Conservation (phyloP, 2,797 vertebrate species). For the Nyctibius grandis region DNA sequence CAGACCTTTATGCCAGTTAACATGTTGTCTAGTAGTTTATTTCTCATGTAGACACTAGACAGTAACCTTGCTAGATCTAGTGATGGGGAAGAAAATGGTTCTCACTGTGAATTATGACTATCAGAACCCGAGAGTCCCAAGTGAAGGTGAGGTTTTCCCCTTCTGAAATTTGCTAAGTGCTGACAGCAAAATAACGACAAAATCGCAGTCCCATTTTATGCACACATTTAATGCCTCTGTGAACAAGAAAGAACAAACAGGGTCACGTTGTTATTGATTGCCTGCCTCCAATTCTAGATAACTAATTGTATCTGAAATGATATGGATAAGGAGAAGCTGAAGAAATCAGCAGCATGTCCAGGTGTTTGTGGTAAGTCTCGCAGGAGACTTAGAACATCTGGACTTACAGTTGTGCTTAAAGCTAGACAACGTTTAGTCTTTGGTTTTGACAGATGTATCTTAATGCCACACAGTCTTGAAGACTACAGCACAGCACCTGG, state of each 20-base stretch:
- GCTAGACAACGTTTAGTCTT: neutral
- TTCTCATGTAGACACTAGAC: neutral
- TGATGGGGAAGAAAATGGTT: neutral
- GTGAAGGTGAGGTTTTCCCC: neutral
- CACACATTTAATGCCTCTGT: neutral
- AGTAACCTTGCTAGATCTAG: neutral
- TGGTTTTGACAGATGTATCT: neutral
- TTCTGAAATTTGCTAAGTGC: neutral
- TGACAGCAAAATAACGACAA: neutral
- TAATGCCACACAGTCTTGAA: neutral
- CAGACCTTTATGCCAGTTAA: neutral
- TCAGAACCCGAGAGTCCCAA: neutral
- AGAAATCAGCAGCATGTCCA: neutral
- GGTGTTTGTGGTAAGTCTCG: neutral
- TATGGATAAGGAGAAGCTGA: neutral
- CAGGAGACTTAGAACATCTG: neutral
- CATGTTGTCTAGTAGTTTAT: neutral
- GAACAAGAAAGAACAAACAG: neutral
- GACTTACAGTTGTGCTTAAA: neutral
- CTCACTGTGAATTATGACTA: neutral
- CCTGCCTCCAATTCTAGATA: neutral
- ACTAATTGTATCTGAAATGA: neutral
- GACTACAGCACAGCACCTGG: neutral
- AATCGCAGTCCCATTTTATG: neutral
- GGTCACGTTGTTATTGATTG: neutral